These are phyloP conservation scores for Drosophila monieri DNA, from an alignment of 2,888 invertebrate genomes.

Conservation along the genomic window DNA sequence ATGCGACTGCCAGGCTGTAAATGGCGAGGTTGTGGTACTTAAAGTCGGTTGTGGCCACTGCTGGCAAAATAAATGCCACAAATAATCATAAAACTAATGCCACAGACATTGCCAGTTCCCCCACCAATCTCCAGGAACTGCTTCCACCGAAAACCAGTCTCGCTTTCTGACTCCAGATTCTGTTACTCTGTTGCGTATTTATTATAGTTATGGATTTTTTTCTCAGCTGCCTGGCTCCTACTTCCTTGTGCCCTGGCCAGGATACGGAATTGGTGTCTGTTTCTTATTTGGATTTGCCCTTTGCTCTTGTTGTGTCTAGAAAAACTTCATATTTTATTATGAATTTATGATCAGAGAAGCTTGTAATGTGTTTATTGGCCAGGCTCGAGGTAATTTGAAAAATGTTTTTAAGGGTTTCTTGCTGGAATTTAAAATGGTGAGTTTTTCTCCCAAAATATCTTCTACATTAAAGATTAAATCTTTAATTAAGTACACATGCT, in stretches of 20 bases:
- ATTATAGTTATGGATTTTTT: conserved; percentile 54
- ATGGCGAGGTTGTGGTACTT: conserved; percentile 20
- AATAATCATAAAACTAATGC: conserved; percentile 83
- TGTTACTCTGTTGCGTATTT: conserved; percentile 47
- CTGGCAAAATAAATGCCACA: conserved; percentile 77
- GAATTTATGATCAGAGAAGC: conserved; percentile 77
- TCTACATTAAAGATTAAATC: neutral
- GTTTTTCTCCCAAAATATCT: neutral
- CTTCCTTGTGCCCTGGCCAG: conserved; percentile 24
- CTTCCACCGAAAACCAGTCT: conserved; percentile 50
- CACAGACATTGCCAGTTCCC: conserved; percentile 51
- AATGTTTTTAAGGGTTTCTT: conserved; percentile 35
- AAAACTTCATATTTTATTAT: conserved; percentile 78
- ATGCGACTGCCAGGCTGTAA: conserved; percentile 46
- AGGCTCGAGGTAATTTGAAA: conserved; percentile 50
- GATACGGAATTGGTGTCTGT: conserved; percentile 14
- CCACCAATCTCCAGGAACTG: neutral
- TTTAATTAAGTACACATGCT: conserved; percentile 21
- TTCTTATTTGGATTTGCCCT: conserved; percentile 14
- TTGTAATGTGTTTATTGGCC: conserved; percentile 76
- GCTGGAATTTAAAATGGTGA: conserved; percentile 25
- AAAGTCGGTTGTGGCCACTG: conserved; percentile 49
- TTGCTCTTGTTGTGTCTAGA: conserved; percentile 18
- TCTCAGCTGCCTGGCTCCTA: conserved; percentile 24
- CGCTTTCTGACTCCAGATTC: conserved; percentile 12